Base-by-base conservation (phyloP, 2,113 vertebrate genomes). In the Thalassarche chlororhynchos region DNA sequence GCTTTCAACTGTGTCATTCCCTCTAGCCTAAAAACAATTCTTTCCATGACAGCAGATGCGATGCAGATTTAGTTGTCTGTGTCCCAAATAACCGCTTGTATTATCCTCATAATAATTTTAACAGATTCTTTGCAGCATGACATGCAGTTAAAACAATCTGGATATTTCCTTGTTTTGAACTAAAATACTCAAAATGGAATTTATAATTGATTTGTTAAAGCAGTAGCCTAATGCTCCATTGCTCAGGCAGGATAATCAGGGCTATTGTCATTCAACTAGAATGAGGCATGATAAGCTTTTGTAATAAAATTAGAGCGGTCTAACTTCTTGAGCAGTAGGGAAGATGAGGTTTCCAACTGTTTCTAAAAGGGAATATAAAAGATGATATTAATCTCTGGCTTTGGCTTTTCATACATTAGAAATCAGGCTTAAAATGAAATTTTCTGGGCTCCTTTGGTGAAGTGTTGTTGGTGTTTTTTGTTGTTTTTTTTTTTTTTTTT, bases 331-430 rank as follows among this genome's bases (percentile, higher is more conserved):
- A 96, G 65, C 89, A 42, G 72, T 64, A 42, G 77, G 81, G 57
- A 94, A 80, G 84, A 94, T 85, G 89, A 94, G 36, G 11, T 83
- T 95, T 97, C 93, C 93, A 96, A 51, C 94, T 93, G 84, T 80
- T 92, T 74, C 54, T 85, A 62, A 36, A 91, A 72, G 49, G 42
- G 51, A 69, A 44, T 74, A 23, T 74, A 83, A 91, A 96, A 83
- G 58, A 90, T 69, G 7, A 46, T 83, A 23, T 49, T 91, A 57
- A 68, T 96, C 51, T 65, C 74, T 91, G 36, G 25, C 1, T 1
- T 19, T 89, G 80, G 28, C 29, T 75, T 84, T 75, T 91, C 42
- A 68, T 89, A 46, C 36, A 64, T 77, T 76, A 82, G 44, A 91
- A 84, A 69, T 96, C 40, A 85, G 28, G 46, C 32, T 84, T 76